Base-by-base conservation (phyloP, 2,113 vertebrate genomes). In the Catharus minimus region DNA sequence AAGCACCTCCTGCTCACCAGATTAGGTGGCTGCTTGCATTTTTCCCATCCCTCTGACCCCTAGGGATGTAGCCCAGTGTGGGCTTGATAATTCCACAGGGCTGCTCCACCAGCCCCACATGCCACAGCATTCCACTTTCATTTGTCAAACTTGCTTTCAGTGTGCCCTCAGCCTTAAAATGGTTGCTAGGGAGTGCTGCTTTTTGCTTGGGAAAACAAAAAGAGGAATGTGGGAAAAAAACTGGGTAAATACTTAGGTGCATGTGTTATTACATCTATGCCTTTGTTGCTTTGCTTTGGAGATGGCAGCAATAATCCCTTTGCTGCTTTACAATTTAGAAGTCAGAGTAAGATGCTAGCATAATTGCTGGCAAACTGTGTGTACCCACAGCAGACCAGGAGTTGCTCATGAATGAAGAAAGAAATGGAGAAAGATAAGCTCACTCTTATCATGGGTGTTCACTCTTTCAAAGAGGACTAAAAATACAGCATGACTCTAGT, bases 161-260 rank as follows among this genome's bases (percentile, higher is more conserved):
- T 3, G 1, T 52, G 73, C 28, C 28, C 28, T 92, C 74, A 93
- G 61, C 49, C 33, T 71, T 84, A 68, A 82, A 86, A 78, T 39
- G 33, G 92, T 90, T 96, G 92, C 89, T 86, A 81, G 41, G 94
- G 74, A 92, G 41, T 32, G 26, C 44, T 90, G 80, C 21, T 56
- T 95, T 90, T 86, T 81, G 27, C 86, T 64, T 75, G 69, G 57
- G 77, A 78, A 90, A 90, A 95, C 73, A 94, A 86, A 83, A 47
- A 64, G 38, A 84, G 69, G 86, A 84, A 88, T 89, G 86, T 53
- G 61, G 23, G 27, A 78, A 86, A 91, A 91, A 68, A 74, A 3
- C 4, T 10, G 30, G 15, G 41, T 58, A 71, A 83, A 80, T 58
- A 64, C 52, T 86, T 61, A 27, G 21, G 52, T 56, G 36, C 10